These are phyloP conservation scores for Noctilio leporinus DNA, from an alignment of 2,113 vertebrate species.

Conservation along the genomic window DNA sequence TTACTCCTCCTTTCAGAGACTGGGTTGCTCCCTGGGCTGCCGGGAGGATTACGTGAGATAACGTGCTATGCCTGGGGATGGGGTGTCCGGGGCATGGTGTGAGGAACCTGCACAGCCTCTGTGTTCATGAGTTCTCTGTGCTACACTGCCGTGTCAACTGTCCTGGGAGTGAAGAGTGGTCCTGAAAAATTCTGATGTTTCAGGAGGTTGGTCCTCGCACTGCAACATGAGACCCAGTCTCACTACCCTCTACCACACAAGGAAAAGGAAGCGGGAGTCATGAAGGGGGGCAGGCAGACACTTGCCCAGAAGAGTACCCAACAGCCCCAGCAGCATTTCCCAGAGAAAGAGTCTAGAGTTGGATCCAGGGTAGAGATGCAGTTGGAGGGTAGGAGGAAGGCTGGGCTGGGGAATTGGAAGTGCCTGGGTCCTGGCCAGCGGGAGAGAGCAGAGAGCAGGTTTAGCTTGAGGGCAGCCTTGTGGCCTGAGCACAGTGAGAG, in stretches of 20 bases:
- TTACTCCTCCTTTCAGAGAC: not conserved
- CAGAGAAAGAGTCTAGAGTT: not conserved
- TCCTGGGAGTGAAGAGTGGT: accelerated
- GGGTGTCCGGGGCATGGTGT: not conserved
- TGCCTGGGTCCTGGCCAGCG: not conserved
- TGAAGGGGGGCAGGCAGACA: not conserved
- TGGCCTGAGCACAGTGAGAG: not conserved
- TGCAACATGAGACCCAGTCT: not conserved
- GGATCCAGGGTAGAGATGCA: not conserved
- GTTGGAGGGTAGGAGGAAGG: not conserved
- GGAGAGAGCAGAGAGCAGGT: not conserved
- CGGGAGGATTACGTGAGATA: too few species aligned
- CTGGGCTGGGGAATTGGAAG: not conserved
- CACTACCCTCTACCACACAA: not conserved
- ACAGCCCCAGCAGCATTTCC: not conserved
- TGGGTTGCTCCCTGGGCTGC: not conserved
- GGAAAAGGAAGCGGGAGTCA: too few species aligned
- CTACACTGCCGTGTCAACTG: not conserved
- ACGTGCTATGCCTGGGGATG: accelerated
- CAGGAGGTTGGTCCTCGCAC: not conserved
- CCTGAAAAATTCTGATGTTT: not conserved
- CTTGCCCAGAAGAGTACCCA: not conserved
- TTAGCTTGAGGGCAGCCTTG: not conserved
- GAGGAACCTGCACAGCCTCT: not conserved
- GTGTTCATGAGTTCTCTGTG: not conserved